Conservation (phyloP, 2,113 vertebrate genomes). For the Coptodon bakossiorum region DNA sequence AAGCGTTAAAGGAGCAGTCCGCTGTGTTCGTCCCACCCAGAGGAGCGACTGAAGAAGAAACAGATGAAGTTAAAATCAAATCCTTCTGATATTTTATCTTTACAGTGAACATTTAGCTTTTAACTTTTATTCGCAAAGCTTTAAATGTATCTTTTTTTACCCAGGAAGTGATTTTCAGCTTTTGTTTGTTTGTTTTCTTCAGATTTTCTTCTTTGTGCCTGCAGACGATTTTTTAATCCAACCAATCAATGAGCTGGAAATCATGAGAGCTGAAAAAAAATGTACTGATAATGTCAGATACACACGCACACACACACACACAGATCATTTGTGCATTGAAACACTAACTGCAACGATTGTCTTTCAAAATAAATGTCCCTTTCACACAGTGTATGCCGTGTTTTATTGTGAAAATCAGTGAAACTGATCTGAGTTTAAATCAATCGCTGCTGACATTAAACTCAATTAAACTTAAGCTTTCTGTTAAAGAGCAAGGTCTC, state of each 20-base stretch:
- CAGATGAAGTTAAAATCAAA: not conserved
- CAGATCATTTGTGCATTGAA: not conserved
- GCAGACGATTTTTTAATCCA: not conserved
- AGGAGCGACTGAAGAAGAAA: not conserved
- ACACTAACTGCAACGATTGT: conserved; percentile 26
- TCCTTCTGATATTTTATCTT: not conserved
- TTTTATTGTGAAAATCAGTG: conserved; percentile 2
- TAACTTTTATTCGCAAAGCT: not conserved
- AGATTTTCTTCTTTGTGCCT: not conserved
- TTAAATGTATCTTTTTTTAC: not conserved
- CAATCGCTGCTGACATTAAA: not conserved
- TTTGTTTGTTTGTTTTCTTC: not conserved
- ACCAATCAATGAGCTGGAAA: not conserved
- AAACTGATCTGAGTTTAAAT: not conserved
- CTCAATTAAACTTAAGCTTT: not conserved
- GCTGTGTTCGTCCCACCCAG: not conserved
- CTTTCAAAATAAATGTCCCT: conserved; percentile 61
- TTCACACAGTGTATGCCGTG: not conserved
- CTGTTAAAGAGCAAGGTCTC: not conserved
- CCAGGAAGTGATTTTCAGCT: not conserved
- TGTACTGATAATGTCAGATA: not conserved
- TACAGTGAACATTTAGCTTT: not conserved
- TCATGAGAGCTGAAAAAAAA: not conserved
- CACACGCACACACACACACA: not conserved
- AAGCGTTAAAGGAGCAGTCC: not conserved